These are phyloP conservation scores for Noturus placidus DNA, from an alignment of 2,113 vertebrate genomes.

Conservation along the genomic window DNA sequence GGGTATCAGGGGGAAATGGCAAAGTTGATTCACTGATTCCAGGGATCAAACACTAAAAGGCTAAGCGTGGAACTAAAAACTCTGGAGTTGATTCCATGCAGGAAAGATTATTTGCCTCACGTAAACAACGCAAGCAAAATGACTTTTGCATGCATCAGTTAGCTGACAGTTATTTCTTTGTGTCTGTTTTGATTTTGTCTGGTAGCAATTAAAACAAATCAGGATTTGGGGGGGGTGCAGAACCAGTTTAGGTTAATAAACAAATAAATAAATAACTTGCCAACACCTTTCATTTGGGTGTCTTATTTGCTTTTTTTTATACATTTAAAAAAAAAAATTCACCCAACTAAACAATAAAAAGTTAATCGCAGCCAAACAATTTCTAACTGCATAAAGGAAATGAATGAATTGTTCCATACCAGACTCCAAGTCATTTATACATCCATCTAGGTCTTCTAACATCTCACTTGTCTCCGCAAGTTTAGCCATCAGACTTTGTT, in stretches of 20 bases:
- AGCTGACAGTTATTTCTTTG: neutral
- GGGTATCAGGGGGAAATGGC: too few relatives aligned
- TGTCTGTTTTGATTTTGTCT: too few relatives aligned
- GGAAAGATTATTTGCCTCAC: neutral
- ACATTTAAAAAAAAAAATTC: neutral
- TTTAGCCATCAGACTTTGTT: slow-evolving; percentile 59
- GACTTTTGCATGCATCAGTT: neutral
- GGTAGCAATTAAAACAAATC: neutral
- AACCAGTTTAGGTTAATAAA: neutral
- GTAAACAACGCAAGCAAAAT: neutral
- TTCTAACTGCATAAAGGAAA: neutral
- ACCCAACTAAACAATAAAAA: neutral
- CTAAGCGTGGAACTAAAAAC: neutral
- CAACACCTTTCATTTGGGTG: neutral
- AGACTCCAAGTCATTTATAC: slow-evolving; percentile 63
- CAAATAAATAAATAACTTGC: too few relatives aligned
- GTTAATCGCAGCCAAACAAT: neutral
- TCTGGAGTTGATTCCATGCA: neutral
- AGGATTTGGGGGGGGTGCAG: neutral
- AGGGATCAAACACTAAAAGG: neutral
- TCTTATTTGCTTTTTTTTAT: neutral
- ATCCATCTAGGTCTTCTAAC: slow-evolving; percentile 65
- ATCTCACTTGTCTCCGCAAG: slow-evolving; percentile 63
- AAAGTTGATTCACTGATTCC: neutral
- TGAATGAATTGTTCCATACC: slow-evolving; percentile 53